Evolutionary conservation across 1,140 invertebrate genomes (phyloP), one percentile per base, ranked within the genome.

Genomic region (Micrasema minimum): DNA sequence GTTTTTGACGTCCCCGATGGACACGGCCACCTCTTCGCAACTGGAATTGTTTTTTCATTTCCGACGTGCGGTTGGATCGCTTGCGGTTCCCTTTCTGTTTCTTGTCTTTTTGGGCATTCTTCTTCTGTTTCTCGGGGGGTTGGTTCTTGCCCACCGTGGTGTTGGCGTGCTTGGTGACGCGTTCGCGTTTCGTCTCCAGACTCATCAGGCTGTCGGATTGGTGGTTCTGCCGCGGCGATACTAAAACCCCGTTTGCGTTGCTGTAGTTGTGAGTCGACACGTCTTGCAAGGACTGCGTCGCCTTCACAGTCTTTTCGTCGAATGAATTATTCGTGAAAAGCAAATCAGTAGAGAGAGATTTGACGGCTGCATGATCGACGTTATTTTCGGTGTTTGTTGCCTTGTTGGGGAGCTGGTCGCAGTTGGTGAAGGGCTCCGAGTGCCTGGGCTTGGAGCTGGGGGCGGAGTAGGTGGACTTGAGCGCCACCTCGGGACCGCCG

Each of bases 401-500:
- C 45, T 48, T 37, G 14, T 59, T 43, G 35, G 38, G 10, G 14
- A 59, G 18, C 18, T 59, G 48, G 22, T 48, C 38, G 18, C 41
- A 59, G 22, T 59, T 59, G 14, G 80, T 80, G 6, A 2, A 43
- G n/a, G 11, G 78, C 72, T 20, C 75, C 61, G 18, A 26, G 66
- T 26, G 2, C 31, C 2, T 77, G 64, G 7, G 20, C 45, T 66
- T 12, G n/a, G 59, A 37, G 46, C 7, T 14, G n/a, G 62, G 66
- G 2, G 45, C 12, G 12, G 41, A 46, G n/a, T 62, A 78, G 2
- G 82, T 79, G 45, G 80, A 77, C 18, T 79, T 79, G 0, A 88
- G 78, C 26, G 80, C 76, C 2, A 96, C 83, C 78, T 95, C 93
- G 0, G 95, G 95, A 0, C 95, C 95, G 12, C 95, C 95, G 22